Evolutionary conservation across 2,888 invertebrate genomes (phyloP), one percentile per base, ranked within the genome.

Genomic region (Andrena camellia): DNA sequence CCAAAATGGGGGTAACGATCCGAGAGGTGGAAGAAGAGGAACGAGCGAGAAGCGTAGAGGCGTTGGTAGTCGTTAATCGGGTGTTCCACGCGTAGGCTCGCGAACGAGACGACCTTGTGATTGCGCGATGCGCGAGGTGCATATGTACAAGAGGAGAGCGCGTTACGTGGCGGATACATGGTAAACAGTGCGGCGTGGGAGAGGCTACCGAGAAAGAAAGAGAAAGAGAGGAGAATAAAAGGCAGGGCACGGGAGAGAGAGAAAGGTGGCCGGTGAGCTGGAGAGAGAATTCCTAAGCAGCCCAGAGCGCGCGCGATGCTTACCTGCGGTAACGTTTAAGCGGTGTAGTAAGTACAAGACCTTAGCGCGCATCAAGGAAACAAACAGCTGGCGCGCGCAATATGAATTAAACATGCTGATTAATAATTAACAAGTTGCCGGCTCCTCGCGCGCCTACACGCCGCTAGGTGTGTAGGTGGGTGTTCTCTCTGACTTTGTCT

Each of bases 331-430:
- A 89, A 86, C 89, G 90, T 90, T 90, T 87, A 89, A 89, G 86
- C 86, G 86, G 81, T 85, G 84, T 84, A 86, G 87, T 90, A 89
- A 91, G 92, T 90, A 90, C 89, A 88, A 91, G 90, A 91, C 91
- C 92, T 91, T 90, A 90, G 90, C 88, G 89, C 92, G 90, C 93
- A 93, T 94, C 92, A 93, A 92, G 92, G 92, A 94, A 94, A 93
- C 93, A 94, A 93, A 94, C 93, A 93, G 91, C 91, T 90, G 91
- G 90, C 91, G 92, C 90, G 92, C 91, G 92, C 93, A 91, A 90
- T 93, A 94, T 94, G 94, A 93, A 94, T 94, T 94, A 94, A 93
- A 93, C 93, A 94, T 93, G 92, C 92, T 93, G 93, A 93, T 94
- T 94, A 94, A 93, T 94, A 94, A 94, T 94, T 93, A 93, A 93